Evolutionary conservation across 2,888 invertebrate species (phyloP), one percentile per base, ranked within the genome.

Genomic region (Pycnomerus fuliginosus): DNA sequence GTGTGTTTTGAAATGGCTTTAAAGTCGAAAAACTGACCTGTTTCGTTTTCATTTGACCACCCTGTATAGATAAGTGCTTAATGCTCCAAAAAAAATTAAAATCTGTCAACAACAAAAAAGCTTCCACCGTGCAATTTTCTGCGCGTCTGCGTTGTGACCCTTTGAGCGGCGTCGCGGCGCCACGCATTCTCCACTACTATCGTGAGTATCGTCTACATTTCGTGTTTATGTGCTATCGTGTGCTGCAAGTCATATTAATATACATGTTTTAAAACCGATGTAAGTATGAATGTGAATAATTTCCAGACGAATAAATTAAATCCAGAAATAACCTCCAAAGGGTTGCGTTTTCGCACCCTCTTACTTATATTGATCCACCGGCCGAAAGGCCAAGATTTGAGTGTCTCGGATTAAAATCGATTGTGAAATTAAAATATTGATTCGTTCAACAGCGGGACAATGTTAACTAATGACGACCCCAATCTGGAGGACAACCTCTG

Each of bases 401-500:
- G 27, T 8, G 8, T 20, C 20, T 20, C 8, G 20, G 20, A 20
- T 8, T 20, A 5, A 20, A 5, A 20, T 20, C 4, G 4, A 5
- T 20, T 20, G 5, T 4, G 8, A 20, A 4, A 20, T 20, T 20
- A 20, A 20, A 20, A 20, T 20, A 8, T 43, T 43, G 30, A 28
- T 43, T 36, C 15, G 23, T 30, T 34, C 47, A 55, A 13, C 43
- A 53, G 55, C 27, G 48, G 51, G 52, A 65, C 48, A 57, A 66
- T 67, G 66, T 45, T 62, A 58, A 55, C 61, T 60, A 50, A 64
- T 63, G 64, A 62, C 47, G 63, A 57, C 36, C 50, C 48, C 54
- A 55, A 53, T 50, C 55, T 57, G 57, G 64, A 65, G 61, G 61
- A 58, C 52, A 61, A 51, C 60, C 59, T 62, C 61, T 60, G 68